These are phyloP conservation scores for Oryzias sinensis DNA, from an alignment of 2,797 vertebrate genomes.

Conservation along the genomic window DNA sequence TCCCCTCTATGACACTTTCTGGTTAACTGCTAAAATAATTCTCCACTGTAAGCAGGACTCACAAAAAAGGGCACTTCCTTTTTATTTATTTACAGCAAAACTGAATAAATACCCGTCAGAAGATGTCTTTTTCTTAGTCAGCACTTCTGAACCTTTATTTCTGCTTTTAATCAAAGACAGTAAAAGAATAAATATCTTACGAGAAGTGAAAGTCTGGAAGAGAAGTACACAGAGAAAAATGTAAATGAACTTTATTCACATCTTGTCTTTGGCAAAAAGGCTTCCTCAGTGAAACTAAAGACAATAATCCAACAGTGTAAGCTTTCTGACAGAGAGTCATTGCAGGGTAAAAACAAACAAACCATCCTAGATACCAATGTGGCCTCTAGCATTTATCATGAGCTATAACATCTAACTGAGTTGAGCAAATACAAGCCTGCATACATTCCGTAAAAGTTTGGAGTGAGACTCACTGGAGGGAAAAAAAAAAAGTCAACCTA, in stretches of 20 bases:
- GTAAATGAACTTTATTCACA: not conserved
- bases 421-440: too few relatives aligned
- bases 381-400: too few relatives aligned
- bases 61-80: not conserved
- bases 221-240: constrained; percentile 15
- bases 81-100: not conserved
- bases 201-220: constrained; percentile 42
- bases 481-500: too few relatives aligned
- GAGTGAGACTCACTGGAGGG: too few relatives aligned
- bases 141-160: constrained; percentile 3
- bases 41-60: not conserved
- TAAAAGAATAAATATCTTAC: constrained; percentile 8
- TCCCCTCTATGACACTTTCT: not conserved
- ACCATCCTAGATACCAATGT: too few relatives aligned
- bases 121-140: constrained; percentile 5
- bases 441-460: too few relatives aligned
- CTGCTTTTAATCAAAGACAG: constrained; percentile 16
- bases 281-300: too few relatives aligned
- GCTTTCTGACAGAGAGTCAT: too few relatives aligned
- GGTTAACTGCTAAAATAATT: not conserved
- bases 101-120: not conserved
- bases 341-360: too few relatives aligned
- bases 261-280: too few relatives aligned
- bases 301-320: too few relatives aligned
- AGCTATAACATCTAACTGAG: too few relatives aligned